Evolutionary conservation across 2,113 vertebrate species (phyloP).

Genomic region (Mus spicilegus): DNA sequence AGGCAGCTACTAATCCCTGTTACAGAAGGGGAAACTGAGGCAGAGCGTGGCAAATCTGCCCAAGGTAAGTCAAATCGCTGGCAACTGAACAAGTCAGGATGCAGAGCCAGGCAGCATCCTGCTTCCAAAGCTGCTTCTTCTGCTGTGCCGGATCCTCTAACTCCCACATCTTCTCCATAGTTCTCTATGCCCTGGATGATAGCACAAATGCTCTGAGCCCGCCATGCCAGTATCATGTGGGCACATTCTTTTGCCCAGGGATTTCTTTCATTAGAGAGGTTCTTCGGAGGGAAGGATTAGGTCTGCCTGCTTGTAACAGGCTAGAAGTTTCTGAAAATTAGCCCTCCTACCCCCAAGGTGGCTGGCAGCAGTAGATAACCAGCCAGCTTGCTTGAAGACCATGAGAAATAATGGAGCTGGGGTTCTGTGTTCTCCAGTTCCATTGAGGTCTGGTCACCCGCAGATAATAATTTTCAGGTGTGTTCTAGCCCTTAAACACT

Average conservation of each 20-base stretch:
- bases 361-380: rapidly evolving
- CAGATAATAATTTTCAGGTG: neutral
- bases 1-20: neutral
- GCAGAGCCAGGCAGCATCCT: neutral
- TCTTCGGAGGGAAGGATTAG: neutral
- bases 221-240: neutral
- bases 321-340: neutral
- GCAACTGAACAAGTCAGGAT: neutral
- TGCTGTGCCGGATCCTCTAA: rapidly evolving
- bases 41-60: neutral
- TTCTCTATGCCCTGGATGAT: neutral
- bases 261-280: neutral
- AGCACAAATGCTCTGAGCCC: neutral
- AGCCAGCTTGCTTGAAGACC: neutral
- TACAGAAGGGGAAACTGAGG: neutral
- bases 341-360: neutral
- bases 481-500: neutral
- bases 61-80: neutral
- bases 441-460: neutral
- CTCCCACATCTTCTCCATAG: neutral
- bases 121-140: too few species aligned
- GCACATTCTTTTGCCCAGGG: neutral
- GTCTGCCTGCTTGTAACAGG: neutral
- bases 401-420: neutral
- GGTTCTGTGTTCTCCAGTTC: rapidly evolving